Conservation (phyloP, 2,113 vertebrate genomes). For the Cryptotis parvus region DNA sequence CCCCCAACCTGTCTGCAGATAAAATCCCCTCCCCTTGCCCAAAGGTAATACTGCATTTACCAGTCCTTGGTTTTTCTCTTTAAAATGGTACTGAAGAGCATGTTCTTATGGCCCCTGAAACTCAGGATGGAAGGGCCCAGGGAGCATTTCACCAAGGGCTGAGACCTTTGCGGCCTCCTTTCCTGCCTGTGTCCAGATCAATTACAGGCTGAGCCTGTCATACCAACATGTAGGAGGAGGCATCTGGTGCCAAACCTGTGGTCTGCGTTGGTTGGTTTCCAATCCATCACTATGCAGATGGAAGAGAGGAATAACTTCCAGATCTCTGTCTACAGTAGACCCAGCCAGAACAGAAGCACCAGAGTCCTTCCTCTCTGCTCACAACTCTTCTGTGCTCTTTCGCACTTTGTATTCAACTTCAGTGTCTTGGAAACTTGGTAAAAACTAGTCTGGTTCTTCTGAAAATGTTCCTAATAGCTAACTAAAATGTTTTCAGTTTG, state of each 20-base stretch:
- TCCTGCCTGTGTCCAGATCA: neutral
- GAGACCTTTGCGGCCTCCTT: neutral
- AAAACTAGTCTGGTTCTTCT: neutral
- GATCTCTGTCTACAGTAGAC: neutral
- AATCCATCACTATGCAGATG: neutral
- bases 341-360: neutral
- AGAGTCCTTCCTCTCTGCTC: neutral
- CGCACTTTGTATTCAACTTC: neutral
- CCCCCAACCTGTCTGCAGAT: no score
- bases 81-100: neutral
- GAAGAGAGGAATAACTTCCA: neutral
- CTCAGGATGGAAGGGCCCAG: neutral
- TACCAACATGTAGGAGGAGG: neutral
- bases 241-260: neutral
- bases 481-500: neutral
- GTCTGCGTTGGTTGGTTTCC: constrained; percentile 3
- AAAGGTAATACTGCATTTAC: fast-evolving
- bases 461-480: neutral
- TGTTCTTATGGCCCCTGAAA: neutral
- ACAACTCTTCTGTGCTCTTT: neutral
- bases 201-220: neutral
- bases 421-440: neutral
- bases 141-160: neutral
- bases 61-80: neutral
- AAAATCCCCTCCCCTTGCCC: neutral